These are phyloP conservation scores for Drosophila nr. medialis DNA, from an alignment of 2,888 invertebrate species.

Conservation along the genomic window DNA sequence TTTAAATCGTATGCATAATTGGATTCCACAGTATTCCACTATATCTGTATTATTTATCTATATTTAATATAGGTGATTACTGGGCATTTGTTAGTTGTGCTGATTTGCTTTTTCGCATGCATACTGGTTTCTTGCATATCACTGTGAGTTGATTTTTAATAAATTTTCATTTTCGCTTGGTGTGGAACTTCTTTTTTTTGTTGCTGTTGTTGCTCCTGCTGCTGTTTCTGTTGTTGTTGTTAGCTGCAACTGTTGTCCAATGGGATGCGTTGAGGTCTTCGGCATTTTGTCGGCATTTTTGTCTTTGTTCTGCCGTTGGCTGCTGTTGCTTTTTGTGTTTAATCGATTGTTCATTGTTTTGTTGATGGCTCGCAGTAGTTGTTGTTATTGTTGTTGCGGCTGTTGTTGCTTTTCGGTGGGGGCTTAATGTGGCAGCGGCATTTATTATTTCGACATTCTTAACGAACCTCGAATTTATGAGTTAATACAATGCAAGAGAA, in stretches of 20 bases:
- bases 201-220: slow-evolving; percentile 30
- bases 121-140: slow-evolving; percentile 58
- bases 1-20: not conserved
- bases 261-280: slow-evolving; percentile 48
- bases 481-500: slow-evolving; percentile 73
- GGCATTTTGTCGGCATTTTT: slow-evolving; percentile 70
- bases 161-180: slow-evolving; percentile 65
- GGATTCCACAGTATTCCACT: not conserved
- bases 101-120: not conserved
- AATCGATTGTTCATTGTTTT: slow-evolving; percentile 81
- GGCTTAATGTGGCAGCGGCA: slow-evolving; percentile 77
- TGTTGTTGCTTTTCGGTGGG: slow-evolving; percentile 24
- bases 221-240: slow-evolving; percentile 31
- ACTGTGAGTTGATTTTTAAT: slow-evolving; percentile 69
- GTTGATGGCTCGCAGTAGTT: slow-evolving; percentile 53
- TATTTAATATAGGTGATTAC: not conserved
- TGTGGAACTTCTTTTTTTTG: slow-evolving; percentile 21
- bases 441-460: slow-evolving; percentile 83
- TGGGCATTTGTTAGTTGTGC: slow-evolving; percentile 8
- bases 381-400: slow-evolving; percentile 36
- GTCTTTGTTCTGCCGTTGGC: slow-evolving; percentile 67
- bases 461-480: slow-evolving; percentile 82
- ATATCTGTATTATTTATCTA: too few species aligned
- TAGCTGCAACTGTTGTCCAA: slow-evolving; percentile 54
- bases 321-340: slow-evolving; percentile 71